Evolutionary conservation across 2,113 vertebrate genomes (phyloP).

Genomic region (Chamaea fasciata): DNA sequence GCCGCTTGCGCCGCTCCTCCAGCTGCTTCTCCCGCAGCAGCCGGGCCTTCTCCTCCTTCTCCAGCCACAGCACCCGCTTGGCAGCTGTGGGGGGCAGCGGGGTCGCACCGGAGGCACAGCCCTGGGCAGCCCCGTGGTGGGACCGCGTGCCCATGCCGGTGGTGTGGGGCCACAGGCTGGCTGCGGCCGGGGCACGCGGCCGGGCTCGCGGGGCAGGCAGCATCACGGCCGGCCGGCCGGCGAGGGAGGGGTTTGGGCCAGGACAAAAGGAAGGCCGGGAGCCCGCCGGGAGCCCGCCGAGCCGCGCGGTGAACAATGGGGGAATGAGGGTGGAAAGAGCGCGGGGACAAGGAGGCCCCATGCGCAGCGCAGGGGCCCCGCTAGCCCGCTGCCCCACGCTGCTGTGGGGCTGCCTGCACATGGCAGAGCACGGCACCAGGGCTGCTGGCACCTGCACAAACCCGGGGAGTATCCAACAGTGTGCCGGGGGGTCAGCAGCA

Average conservation of each 20-base stretch:
- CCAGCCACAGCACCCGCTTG: constrained; percentile 93
- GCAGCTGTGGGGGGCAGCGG: constrained; percentile 68
- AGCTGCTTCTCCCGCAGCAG: constrained; percentile 89
- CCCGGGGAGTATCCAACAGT: rapidly evolving
- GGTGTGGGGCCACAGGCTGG: rapidly evolving
- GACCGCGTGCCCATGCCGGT: rapidly evolving
- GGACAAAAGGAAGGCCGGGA: constrained; percentile 49
- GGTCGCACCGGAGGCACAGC: not conserved
- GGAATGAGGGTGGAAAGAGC: constrained; percentile 63
- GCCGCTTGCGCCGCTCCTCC: constrained; percentile 84
- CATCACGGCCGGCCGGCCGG: not conserved
- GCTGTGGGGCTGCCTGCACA: not conserved
- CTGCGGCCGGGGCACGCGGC: not conserved
- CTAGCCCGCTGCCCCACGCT: not conserved
- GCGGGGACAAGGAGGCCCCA: not conserved
- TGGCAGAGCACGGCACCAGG: rapidly evolving
- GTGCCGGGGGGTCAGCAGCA: rapidly evolving
- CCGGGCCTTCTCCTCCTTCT: constrained; percentile 91
- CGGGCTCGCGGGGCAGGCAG: not conserved
- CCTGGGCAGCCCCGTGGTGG: rapidly evolving
- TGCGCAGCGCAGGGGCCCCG: not conserved
- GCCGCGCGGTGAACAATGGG: constrained; percentile 2
- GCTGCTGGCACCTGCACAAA: not conserved
- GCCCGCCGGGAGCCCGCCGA: constrained; percentile 3
- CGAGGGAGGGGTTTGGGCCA: constrained; percentile 14